Base-by-base conservation (phyloP, 2,113 vertebrate species). In the Anseranas semipalmata region DNA sequence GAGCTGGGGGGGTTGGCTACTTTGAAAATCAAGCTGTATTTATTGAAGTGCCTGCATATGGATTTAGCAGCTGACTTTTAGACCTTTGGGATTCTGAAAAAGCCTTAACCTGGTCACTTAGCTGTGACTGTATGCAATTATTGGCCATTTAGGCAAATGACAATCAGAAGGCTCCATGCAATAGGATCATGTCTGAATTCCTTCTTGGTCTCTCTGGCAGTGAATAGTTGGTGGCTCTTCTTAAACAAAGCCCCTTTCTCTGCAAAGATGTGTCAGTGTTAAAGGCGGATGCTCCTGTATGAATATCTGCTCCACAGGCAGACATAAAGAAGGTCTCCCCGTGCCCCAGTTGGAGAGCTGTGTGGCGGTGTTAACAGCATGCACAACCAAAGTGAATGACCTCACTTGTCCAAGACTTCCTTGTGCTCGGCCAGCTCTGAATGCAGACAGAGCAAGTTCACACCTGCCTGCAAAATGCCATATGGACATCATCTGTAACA, bases 401-500 rank as follows among this genome's bases (percentile, higher is more conserved):
- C 62, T 18, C 87, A n/a, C 81, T 96, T 91, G 87, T 93, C 91
- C 89, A 75, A 96, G 77, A n/a, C 93, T 87, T 95, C 53, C 94
- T 76, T 91, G 84, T 96, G 93, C 89, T 94, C 0, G 0, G 89
- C 39, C 94, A 91, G 94, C 91, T 93, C 89, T 93, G 85, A 93
- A 95, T 94, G 85, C 78, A 96, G 91, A 72, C 93, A 93, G 91
- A 94, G 58, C 87, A 96, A 96, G 77, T 89, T 95, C 94, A 96
- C 93, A 96, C 95, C 96, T 97, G 96, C 81, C 93, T 91, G 81
- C 71, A 73, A 85, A 94, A 79, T 89, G 32, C 91, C 93, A 96
- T 96, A 96, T 97, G 96, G 96, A 89, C 85, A 87, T 93, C 21
- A 89, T 93, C 91, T 89, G 86, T 72, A 94, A 85, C 67, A 76